phyloP scores from a whole-genome alignment of 2,797 vertebrate species.

The Pterois miles region DNA sequence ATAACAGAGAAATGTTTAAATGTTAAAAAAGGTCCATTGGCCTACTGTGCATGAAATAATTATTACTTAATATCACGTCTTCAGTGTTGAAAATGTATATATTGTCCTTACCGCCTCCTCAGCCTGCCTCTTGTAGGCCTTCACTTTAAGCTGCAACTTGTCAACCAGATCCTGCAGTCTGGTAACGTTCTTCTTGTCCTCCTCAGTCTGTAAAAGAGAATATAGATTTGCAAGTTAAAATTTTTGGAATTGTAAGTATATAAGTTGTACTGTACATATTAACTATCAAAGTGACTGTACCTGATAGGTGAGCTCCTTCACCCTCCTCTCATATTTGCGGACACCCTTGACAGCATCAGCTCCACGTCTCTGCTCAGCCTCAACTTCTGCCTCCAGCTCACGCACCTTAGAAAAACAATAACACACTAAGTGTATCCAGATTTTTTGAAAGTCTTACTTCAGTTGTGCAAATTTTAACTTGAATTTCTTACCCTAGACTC shows the following conservation, averaged over 20 bases:
- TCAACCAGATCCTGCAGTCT: conserved; percentile 90
- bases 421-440: background rate
- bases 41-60: background rate
- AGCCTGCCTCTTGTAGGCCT: conserved; percentile 88
- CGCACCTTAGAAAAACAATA: conserved; percentile 63
- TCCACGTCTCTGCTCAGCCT: conserved; percentile 84
- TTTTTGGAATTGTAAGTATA: background rate
- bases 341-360: conserved; percentile 84
- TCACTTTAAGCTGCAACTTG: conserved; percentile 89
- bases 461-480: background rate
- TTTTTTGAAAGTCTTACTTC: too few species aligned
- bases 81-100: too few species aligned
- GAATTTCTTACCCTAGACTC: conserved; percentile 82
- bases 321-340: conserved; percentile 84
- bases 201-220: conserved; percentile 73
- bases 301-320: conserved; percentile 89
- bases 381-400: conserved; percentile 86
- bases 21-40: background rate
- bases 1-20: background rate
- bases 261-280: background rate
- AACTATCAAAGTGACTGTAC: conserved; percentile 49
- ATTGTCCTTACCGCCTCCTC: conserved; percentile 73
- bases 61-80: too few species aligned
- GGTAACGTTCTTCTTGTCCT: conserved; percentile 87
- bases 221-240: background rate